phyloP scores from a whole-genome alignment of 2,888 invertebrate genomes.

The Sicus ferrugineus region DNA sequence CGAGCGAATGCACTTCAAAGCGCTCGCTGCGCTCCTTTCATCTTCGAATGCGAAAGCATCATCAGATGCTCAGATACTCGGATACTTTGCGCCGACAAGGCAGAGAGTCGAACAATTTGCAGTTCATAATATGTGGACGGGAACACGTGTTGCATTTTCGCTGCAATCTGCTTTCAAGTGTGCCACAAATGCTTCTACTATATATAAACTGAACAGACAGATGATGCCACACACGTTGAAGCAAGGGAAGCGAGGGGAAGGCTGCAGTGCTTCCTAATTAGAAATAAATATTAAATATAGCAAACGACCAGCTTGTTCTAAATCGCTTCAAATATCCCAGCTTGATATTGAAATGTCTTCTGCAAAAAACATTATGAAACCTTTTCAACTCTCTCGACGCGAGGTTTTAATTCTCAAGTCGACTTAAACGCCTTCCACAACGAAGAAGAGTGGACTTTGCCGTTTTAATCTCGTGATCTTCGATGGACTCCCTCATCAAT shows the following conservation, averaged over 20 bases:
- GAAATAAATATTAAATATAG: background rate
- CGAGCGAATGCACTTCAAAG: slow-evolving; percentile 4
- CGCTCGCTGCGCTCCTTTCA: slow-evolving; percentile 1
- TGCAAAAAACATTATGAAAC: no score
- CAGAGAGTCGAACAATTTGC: slow-evolving; percentile 10
- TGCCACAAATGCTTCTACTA: background rate
- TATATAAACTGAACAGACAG: background rate
- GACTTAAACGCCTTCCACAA: no score
- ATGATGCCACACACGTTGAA: slow-evolving; percentile 6
- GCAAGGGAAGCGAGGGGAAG: background rate
- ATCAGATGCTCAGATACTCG: background rate
- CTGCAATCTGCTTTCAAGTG: background rate
- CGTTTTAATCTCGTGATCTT: no score
- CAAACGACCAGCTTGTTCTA: background rate
- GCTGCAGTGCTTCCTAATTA: background rate
- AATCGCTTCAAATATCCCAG: background rate
- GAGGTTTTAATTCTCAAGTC: no score
- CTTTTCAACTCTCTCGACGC: no score
- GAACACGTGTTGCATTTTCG: slow-evolving; percentile 3
- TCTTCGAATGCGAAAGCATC: background rate
- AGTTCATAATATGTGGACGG: background rate
- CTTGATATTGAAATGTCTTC: background rate
- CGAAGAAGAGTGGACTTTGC: no score
- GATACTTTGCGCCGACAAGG: background rate
- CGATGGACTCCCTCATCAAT: no score